These are phyloP conservation scores for Vesta saturnalis DNA, from an alignment of 2,888 invertebrate genomes.

Conservation along the genomic window DNA sequence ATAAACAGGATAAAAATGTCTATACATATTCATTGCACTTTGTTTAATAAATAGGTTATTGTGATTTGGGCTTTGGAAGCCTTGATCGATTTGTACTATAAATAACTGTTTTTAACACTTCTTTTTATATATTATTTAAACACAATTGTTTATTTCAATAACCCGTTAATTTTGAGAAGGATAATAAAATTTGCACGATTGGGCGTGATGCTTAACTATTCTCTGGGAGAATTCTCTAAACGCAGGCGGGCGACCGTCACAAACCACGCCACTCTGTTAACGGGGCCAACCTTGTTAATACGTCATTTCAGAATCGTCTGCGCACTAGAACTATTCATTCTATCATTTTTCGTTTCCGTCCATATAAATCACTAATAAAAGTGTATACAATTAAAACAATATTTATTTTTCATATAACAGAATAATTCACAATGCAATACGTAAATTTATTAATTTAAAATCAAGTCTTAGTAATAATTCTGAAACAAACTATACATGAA, in stretches of 20 bases:
- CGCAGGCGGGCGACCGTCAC: constrained; percentile 62
- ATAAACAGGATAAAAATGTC: constrained; percentile 36
- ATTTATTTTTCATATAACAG: too few species aligned
- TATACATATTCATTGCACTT: constrained; percentile 46
- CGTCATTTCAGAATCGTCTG: neutral
- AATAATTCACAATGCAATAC: too few species aligned
- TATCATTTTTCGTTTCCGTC: neutral
- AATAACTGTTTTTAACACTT: neutral
- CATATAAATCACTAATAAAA: too few species aligned
- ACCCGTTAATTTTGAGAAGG: constrained; percentile 19
- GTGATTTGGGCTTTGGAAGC: constrained; percentile 40
- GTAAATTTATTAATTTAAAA: too few species aligned
- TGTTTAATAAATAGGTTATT: constrained; percentile 34
- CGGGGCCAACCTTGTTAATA: constrained; percentile 41
- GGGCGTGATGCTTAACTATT: constrained; percentile 45
- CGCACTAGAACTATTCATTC: neutral
- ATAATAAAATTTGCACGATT: constrained; percentile 38
- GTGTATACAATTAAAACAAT: too few species aligned
- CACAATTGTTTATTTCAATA: constrained; percentile 6
- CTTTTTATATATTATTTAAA: neutral
- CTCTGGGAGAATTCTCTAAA: constrained; percentile 33
- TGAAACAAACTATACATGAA: constrained; percentile 9
- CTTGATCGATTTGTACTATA: constrained; percentile 22
- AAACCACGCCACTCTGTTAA: constrained; percentile 61
- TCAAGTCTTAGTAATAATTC: too few species aligned